Evolutionary conservation across 2,113 vertebrate species (phyloP), one percentile per base, ranked within the genome.

Genomic region (Grus americana): DNA sequence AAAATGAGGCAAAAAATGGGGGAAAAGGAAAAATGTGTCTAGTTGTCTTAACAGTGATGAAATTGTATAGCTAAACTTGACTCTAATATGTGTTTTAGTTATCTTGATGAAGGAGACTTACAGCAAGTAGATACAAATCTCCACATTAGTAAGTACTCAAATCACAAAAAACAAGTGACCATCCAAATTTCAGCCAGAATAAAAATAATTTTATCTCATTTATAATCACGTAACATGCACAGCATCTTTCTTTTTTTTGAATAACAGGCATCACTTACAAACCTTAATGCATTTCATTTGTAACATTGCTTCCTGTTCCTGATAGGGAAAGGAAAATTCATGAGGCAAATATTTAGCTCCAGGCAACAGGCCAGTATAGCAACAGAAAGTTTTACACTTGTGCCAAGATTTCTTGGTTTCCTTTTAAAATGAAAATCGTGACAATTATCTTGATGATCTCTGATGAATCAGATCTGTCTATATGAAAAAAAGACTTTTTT

Each of bases 361-460:
- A 98, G 98, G 98, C 98, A 73, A 81, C 40, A 87, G 44, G 98
- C 98, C 98, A 98, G 96, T 92, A 96, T 96, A 97, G 96, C 97
- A 98, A 98, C 97, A 98, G 97, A 97, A 97, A 97, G 98, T 98
- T 98, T 97, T 98, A 97, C 85, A 93, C 95, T 96, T 84, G 92
- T 96, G 98, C 98, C 98, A 98, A 98, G 92, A 97, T 94, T 97
- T 98, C 97, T 90, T 95, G 96, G 97, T 97, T 98, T 96, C 98
- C 97, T 98, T 98, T 97, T 97, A 97, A 97, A 98, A 97, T 98
- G 97, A 97, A 98, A 98, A 97, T 98, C 98, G 98, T 98, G 98
- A 98, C 98, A 98, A 97, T 98, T 98, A 98, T 98, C 95, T 98
- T 98, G 98, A 98, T 98, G 98, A 82, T 95, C 73, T 97, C 97